phyloP scores from a whole-genome alignment of 1,140 invertebrate genomes.

The Drosophila sulfurigaster region DNA sequence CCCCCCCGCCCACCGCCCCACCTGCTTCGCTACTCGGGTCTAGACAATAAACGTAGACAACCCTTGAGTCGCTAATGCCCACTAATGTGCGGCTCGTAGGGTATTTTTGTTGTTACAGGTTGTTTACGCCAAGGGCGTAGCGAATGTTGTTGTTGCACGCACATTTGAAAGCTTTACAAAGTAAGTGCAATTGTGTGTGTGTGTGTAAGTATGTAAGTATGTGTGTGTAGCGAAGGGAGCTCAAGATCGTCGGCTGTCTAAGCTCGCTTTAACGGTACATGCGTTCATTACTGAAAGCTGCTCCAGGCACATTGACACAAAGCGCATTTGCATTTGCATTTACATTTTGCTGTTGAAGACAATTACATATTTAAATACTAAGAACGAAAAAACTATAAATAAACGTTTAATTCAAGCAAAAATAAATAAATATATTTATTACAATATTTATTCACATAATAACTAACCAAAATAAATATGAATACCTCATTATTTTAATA shows the following conservation, averaged over 20 bases:
- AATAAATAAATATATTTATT: background rate
- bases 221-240: slow-evolving; percentile 6
- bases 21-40: slow-evolving; percentile 39
- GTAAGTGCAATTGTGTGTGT: background rate
- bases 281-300: slow-evolving; percentile 10
- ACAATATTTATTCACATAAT: background rate
- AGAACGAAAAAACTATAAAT: slow-evolving; percentile 1
- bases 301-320: slow-evolving; percentile 22
- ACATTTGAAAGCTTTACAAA: slow-evolving; percentile 18
- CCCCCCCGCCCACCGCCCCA: background rate
- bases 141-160: slow-evolving; percentile 53
- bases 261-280: slow-evolving; percentile 19
- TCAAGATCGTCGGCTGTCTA: slow-evolving; percentile 11
- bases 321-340: slow-evolving; percentile 17
- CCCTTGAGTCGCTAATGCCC: slow-evolving; percentile 66
- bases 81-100: slow-evolving; percentile 54
- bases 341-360: background rate
- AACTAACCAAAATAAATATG: no score
- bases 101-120: slow-evolving; percentile 51
- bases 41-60: slow-evolving; percentile 41
- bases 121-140: slow-evolving; percentile 55
- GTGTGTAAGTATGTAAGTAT: slow-evolving; percentile 4
- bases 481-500: background rate
- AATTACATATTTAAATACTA: background rate
- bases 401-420: background rate